Conservation (phyloP, 1,140 invertebrate genomes). For the Chelonus insularis region DNA sequence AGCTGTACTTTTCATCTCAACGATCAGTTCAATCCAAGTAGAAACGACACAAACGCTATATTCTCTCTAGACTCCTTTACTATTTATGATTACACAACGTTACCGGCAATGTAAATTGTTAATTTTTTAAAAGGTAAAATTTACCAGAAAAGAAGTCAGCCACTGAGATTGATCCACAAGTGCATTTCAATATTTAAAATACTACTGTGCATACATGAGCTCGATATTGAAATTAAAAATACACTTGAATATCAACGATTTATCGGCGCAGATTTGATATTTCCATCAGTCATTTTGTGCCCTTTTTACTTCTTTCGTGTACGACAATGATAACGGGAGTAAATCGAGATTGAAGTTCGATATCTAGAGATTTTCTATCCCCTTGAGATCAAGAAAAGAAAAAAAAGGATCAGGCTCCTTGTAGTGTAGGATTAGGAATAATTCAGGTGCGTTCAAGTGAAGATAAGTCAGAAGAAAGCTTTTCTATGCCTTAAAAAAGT, state of each 20-base stretch:
- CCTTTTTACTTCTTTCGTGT: too few relatives aligned
- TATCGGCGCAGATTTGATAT: too few relatives aligned
- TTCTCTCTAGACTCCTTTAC: neutral
- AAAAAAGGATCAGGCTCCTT: constrained; percentile 4
- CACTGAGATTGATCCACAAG: too few relatives aligned
- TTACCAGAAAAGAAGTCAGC: too few relatives aligned
- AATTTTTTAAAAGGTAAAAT: neutral
- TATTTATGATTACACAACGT: neutral
- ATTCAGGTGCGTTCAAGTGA: constrained; percentile 15
- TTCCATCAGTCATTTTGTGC: too few relatives aligned
- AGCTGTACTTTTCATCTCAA: neutral
- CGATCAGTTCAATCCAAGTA: constrained; percentile 9
- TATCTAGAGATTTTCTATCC: neutral
- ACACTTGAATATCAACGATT: too few relatives aligned
- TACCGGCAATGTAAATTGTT: neutral
- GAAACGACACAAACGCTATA: neutral
- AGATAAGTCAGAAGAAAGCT: neutral
- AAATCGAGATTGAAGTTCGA: constrained; percentile 14
- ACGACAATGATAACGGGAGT: neutral
- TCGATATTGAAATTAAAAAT: too few relatives aligned
- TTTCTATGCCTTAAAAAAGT: neutral
- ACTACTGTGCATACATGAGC: too few relatives aligned
- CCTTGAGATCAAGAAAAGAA: neutral
- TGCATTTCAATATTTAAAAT: too few relatives aligned
- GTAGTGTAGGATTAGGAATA: constrained; percentile 14